These are phyloP conservation scores for Apodemus agrarius DNA, from an alignment of 2,797 vertebrate species.

Conservation along the genomic window DNA sequence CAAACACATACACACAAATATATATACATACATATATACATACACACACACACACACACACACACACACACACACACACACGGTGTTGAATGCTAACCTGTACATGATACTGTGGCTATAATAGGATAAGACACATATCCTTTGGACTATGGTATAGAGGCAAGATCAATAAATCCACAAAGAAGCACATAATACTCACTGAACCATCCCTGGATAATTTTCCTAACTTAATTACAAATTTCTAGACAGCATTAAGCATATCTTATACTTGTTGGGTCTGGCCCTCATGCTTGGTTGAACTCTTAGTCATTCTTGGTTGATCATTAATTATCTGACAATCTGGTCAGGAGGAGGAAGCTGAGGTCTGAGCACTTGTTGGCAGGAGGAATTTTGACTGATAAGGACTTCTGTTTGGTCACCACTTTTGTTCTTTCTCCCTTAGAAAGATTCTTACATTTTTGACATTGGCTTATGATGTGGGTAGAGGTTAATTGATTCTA, in stretches of 20 bases:
- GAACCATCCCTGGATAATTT: slow-evolving; percentile 55
- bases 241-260: slow-evolving; percentile 60
- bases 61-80: background rate
- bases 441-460: slow-evolving; percentile 43
- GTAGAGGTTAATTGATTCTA: slow-evolving; percentile 67
- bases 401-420: background rate
- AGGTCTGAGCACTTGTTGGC: slow-evolving; percentile 58
- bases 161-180: slow-evolving; percentile 19
- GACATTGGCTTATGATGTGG: slow-evolving; percentile 24
- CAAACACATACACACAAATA: background rate
- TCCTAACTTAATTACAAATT: slow-evolving; percentile 66
- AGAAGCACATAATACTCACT: slow-evolving; percentile 42
- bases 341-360: slow-evolving; percentile 54
- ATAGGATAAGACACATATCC: background rate
- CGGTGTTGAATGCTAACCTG: background rate
- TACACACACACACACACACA: background rate
- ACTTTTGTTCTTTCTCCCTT: slow-evolving; percentile 40
- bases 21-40: background rate
- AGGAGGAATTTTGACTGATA: slow-evolving; percentile 29
- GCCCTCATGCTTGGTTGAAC: slow-evolving; percentile 54
- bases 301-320: slow-evolving; percentile 62
- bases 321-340: slow-evolving; percentile 78
- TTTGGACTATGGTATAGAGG: background rate
- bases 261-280: slow-evolving; percentile 38
- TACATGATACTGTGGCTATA: background rate